Conservation (phyloP, 2,113 vertebrate species). For the Sterrhoptilus dennistouni region DNA sequence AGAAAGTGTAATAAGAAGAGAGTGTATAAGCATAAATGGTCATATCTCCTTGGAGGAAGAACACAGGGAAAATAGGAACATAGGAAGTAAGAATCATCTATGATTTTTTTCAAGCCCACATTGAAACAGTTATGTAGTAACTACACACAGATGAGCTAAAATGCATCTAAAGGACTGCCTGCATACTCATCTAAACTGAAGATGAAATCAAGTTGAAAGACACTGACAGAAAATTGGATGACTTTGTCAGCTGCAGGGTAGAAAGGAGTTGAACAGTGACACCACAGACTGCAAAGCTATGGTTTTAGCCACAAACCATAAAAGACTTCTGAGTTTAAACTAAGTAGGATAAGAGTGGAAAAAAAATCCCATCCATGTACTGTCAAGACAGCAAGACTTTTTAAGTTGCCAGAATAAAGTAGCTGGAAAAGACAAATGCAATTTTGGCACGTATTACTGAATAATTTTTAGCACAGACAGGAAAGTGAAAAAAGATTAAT, state of each 20-base stretch:
- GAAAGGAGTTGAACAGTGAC: neutral
- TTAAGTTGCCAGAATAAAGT: neutral
- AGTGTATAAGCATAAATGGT: neutral
- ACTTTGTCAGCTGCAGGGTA: neutral
- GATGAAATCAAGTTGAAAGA: neutral
- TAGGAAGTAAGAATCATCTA: neutral
- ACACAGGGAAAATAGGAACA: neutral
- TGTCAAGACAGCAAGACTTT: neutral
- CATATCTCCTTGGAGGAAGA: neutral
- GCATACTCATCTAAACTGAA: neutral
- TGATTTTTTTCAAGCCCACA: neutral
- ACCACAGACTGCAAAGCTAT: neutral
- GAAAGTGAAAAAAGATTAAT: neutral
- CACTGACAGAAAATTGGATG: neutral
- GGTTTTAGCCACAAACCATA: neutral
- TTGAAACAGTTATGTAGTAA: neutral
- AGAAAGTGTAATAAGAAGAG: neutral
- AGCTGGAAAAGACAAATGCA: neutral
- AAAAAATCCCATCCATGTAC: rapidly evolving
- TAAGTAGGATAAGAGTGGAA: neutral
- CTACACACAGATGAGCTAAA: neutral
- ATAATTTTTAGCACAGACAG: neutral
- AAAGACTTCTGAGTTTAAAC: neutral
- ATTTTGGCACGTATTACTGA: neutral
- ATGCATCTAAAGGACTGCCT: neutral